Base-by-base conservation (phyloP, 2,113 vertebrate genomes). In the Perccottus glenii region DNA sequence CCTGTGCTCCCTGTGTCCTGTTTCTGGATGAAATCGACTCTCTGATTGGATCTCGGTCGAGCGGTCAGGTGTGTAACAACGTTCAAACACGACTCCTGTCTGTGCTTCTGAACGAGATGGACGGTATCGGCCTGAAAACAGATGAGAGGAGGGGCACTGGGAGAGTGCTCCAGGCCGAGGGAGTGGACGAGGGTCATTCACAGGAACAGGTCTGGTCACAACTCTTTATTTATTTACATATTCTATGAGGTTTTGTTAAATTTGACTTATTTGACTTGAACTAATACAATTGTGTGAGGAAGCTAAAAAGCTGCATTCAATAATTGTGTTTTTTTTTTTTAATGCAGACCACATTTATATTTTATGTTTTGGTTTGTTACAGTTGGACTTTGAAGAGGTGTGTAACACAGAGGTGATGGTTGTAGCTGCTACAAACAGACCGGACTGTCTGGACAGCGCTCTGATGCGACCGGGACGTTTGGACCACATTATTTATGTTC, bases 21-120 rank as follows among this genome's bases (percentile, higher is more conserved):
- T 99, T 99, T 90, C 90, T 99, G 1, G 97, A 99, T 83, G 97
- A 99, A 90, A 95, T 99, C 14, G 97, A 99, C 87, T 93, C 96
- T 5, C 86, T 99, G 81, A 55, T 99, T 73, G 96, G 96, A 27
- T 95, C 92, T 2, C 94, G 96, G 14, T 93, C 92, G 2, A 76
- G 49, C 47, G 11, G 70, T 68, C 85, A 70, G 52, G 49, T 73
- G 1, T 80, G 88, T 11, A 92, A 67, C 67, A 88, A 93, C 36
- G 93, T 95, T 7, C 94, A 96, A 36, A 94, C 96, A 0, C 83
- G 94, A 16, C 90, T 98, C 61, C 94, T 99, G 62, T 98, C 97
- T 33, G 94, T 97, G 75, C 95, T 99, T 5, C 94, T 99, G 53
- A 98, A 96, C 36, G 98, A 99, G 83, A 80, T 99, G 89, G 98